Evolutionary conservation across 2,797 vertebrate species (phyloP), one percentile per base, ranked within the genome.

Genomic region (Pseudocheirus occidentalis): DNA sequence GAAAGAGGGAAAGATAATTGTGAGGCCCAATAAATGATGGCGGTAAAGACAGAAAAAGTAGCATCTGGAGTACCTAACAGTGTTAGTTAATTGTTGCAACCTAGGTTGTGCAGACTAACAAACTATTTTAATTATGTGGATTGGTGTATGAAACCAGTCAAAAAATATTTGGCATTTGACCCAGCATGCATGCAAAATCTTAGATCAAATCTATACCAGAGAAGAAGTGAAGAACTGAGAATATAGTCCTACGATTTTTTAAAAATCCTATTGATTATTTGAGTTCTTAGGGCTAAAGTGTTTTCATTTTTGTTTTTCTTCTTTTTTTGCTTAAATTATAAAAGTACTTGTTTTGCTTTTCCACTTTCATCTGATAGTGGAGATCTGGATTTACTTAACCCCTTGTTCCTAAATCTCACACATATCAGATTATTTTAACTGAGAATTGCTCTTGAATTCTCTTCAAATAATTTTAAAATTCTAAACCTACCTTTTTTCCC

Each of bases 161-260:
- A 81, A 81, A 81, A 81, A 81, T 40, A 40, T 9, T 2, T 81
- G 29, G 57, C 3, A 29, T 55, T 2, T 13, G 53, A 5, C 28
- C 24, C 0, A 11, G 1, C 2, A 0, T 16, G 28, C 9, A 27
- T 0, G 55, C 57, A 1, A 0, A 4, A 14, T 5, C 2, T 54
- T 31, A n/a, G 57, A n/a, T 54, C 57, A 73, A 21, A 4, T 9
- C 5, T 0, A 29, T 4, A n/a, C 54, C 2, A 92, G 10, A 18
- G 16, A 52, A 34, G 94, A 46, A 52, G 46, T 1, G 3, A 55
- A 52, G 12, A 4, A 1, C 9, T 24, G 92, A 13, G 29, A 27
- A 54, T 55, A 0, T 0, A 1, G 6, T 54, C 29, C 13, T 21
- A 13, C 31, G 11, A 40, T 73, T 73, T 40, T 62, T 62, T 59